These are phyloP conservation scores for Dendrolimus pini DNA, from an alignment of 2,888 invertebrate species.

Conservation along the genomic window DNA sequence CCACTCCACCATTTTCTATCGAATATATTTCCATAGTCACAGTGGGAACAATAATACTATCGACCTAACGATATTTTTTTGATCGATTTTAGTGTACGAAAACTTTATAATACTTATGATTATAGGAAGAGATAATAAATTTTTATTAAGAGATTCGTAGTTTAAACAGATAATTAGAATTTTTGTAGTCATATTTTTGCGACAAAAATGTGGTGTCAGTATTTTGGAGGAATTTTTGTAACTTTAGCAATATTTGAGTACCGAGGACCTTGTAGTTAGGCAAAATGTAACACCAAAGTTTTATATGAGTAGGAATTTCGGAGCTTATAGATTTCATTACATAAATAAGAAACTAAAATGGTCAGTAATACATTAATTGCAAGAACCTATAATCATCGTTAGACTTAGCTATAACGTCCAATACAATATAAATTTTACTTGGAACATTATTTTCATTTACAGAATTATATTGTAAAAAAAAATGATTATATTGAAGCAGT, in stretches of 20 bases:
- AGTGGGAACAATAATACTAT: conserved; percentile 58
- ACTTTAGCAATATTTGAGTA: conserved; percentile 45
- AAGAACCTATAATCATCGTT: conserved; percentile 34
- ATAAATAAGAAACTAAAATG: conserved; percentile 20
- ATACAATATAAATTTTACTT: conserved; percentile 17
- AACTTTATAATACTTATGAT: conserved; percentile 26
- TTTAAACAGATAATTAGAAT: conserved; percentile 50
- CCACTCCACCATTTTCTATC: conserved; percentile 18
- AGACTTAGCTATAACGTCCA: conserved; percentile 62
- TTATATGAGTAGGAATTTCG: conserved; percentile 48
- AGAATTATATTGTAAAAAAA: not conserved
- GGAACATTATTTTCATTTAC: conserved; percentile 3
- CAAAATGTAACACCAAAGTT: conserved; percentile 65
- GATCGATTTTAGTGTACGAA: conserved; percentile 30
- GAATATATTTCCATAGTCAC: conserved; percentile 27
- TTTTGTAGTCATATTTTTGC: conserved; percentile 66
- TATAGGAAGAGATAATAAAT: conserved; percentile 28
- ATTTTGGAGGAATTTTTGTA: conserved; percentile 65
- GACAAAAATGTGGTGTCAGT: conserved; percentile 57
- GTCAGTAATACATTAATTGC: conserved; percentile 24
- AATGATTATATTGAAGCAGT: no score
- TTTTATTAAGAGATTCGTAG: conserved; percentile 38
- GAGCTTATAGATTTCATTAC: conserved; percentile 45
- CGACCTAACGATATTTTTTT: conserved; percentile 60
- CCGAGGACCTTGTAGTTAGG: conserved; percentile 65